Evolutionary conservation across 2,797 vertebrate species (phyloP).

Genomic region (Hylomyscus alleni): DNA sequence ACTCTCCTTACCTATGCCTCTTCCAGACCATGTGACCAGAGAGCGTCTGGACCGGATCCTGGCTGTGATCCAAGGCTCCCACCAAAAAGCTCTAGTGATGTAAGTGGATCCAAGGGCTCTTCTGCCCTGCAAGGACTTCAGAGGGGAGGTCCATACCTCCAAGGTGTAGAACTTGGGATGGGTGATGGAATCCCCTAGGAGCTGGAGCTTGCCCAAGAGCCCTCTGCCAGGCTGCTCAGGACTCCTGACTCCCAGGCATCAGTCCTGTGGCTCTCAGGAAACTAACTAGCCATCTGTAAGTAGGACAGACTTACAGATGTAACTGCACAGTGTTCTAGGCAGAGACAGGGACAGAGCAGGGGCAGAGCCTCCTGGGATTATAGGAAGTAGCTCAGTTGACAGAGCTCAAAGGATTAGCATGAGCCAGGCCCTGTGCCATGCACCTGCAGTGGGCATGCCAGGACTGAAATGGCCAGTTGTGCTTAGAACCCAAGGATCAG

Average conservation of each 20-base stretch:
- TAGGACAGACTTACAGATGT: neutral
- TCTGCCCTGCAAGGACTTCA: neutral
- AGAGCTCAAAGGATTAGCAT: neutral
- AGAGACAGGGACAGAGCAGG: neutral
- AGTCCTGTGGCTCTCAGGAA: neutral
- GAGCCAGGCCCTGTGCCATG: neutral
- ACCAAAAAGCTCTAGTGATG: slow-evolving; percentile 95
- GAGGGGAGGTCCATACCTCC: neutral
- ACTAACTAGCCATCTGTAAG: neutral
- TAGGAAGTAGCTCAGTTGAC: neutral
- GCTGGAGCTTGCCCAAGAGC: neutral
- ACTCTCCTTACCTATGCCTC: neutral
- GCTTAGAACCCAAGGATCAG: neutral
- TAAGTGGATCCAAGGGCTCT: slow-evolving; percentile 84
- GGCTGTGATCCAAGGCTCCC: slow-evolving; percentile 95
- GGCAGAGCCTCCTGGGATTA: neutral
- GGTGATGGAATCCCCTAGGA: neutral
- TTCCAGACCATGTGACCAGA: slow-evolving; percentile 94
- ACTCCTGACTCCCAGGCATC: neutral
- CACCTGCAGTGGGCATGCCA: no score
- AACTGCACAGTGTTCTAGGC: neutral
- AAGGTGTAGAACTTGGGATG: neutral
- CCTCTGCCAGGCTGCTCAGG: neutral
- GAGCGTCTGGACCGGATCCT: slow-evolving; percentile 95
- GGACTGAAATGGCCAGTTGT: neutral